Conservation (phyloP, 1,140 invertebrate species). For the Drosophila seguyi region DNA sequence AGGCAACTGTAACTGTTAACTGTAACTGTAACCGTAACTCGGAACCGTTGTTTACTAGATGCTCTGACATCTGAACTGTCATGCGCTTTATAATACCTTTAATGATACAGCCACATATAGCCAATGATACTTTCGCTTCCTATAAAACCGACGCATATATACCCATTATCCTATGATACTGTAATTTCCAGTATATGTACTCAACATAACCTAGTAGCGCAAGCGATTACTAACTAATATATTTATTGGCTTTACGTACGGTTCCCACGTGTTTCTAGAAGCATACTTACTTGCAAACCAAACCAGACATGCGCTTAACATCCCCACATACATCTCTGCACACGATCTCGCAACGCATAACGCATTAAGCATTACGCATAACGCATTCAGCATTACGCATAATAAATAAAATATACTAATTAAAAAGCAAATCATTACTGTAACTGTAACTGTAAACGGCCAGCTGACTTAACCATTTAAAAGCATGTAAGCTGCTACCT, state of each 20-base stretch:
- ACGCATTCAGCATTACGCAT: slow-evolving; percentile 7
- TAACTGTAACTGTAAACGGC: slow-evolving; percentile 39
- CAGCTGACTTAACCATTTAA: slow-evolving; percentile 56
- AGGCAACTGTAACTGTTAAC: neutral
- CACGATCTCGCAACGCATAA: slow-evolving; percentile 8
- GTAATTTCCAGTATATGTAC: slow-evolving; percentile 21
- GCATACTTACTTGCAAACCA: slow-evolving; percentile 24
- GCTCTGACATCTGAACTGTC: slow-evolving; percentile 10
- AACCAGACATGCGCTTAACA: slow-evolving; percentile 9
- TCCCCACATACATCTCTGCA: slow-evolving; percentile 1
- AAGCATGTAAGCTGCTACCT: slow-evolving; percentile 53
- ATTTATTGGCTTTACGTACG: slow-evolving; percentile 48
- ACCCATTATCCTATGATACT: slow-evolving; percentile 21
- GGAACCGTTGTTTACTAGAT: slow-evolving; percentile 8
- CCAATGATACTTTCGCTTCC: slow-evolving; percentile 30
- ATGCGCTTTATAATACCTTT: slow-evolving; percentile 11
- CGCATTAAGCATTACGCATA: neutral
- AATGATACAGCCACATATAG: slow-evolving; percentile 8
- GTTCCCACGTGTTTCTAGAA: slow-evolving; percentile 44
- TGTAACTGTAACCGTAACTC: slow-evolving; percentile 1
- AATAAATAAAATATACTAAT: slow-evolving; percentile 6
- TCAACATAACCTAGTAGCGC: slow-evolving; percentile 29
- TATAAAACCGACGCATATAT: slow-evolving; percentile 12
- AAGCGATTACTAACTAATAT: slow-evolving; percentile 37
- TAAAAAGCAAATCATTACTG: slow-evolving; percentile 21